Evolutionary conservation across 1,140 invertebrate genomes (phyloP), one percentile per base, ranked within the genome.

Genomic region (Atopsyche davidsoni): DNA sequence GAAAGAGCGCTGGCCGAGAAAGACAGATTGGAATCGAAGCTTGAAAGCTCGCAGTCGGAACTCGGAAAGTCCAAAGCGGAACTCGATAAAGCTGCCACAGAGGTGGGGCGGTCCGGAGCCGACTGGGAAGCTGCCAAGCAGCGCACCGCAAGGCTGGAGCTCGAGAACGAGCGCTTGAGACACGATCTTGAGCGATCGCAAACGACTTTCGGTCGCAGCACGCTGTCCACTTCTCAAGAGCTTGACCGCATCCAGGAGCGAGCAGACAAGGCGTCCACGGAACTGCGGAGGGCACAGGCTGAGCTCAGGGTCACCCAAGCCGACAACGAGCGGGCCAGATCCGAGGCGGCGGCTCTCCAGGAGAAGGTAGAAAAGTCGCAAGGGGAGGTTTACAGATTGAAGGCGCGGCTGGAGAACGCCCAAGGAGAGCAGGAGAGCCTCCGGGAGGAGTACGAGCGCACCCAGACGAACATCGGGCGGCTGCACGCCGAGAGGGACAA

Each of bases 341-440:
- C 82, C 18, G 92, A 96, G 65, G 81, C 86, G 1, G 80, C 87
- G 45, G 84, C 84, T 23, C 73, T 93, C 23, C 92, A 95, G 70
- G 92, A 95, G 64, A 95, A 95, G 72, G 72, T 92, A 34, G 89
- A 92, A 68, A 92, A 94, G 70, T 91, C 89, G 40, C 92, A 95
- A 68, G 91, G 91, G 42, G 92, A 96, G 69, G 91, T 96, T 10
- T 95, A 95, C 64, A 79, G 91, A 62, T 76, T 95, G 48, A 94
- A 95, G 69, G 92, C 92, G 10, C 86, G 91, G 65, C 73, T 96
- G 60, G 92, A 95, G 75, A 95, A 95, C 71, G 89, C 91, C 63
- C 90, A 94, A 73, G 86, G 86, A 44, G 92, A 96, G 72, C 89
- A 92, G 62, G 90, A 94, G 61, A 92, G 86, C 64, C 70, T 95